These are phyloP conservation scores for Coregonus suidteri DNA, from an alignment of 2,797 vertebrate genomes.

Conservation along the genomic window DNA sequence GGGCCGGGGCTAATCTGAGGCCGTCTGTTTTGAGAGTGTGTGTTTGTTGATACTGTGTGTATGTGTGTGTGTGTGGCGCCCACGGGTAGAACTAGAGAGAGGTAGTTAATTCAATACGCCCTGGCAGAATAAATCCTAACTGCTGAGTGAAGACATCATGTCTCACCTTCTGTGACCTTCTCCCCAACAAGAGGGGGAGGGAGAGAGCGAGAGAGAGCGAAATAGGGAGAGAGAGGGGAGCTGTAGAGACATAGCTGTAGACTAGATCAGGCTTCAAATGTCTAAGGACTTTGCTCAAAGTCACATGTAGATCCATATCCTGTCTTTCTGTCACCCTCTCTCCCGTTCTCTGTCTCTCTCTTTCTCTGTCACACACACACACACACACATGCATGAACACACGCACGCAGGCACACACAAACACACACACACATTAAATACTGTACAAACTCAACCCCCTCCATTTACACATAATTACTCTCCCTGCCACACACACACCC, in stretches of 20 bases:
- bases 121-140: too few species aligned
- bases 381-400: too few species aligned
- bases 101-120: too few species aligned
- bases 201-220: too few species aligned
- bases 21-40: background rate
- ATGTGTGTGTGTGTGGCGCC: conserved; percentile 15
- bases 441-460: background rate
- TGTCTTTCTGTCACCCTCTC: too few species aligned
- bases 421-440: conserved; percentile 17
- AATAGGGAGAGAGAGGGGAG: too few species aligned
- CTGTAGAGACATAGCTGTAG: background rate
- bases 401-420: conserved; percentile 1
- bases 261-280: background rate
- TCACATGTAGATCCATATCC: background rate
- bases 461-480: background rate
- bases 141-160: too few species aligned
- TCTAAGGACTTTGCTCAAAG: background rate
- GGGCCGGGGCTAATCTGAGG: conserved; percentile 45
- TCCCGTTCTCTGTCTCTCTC: background rate
- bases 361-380: background rate
- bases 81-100: background rate
- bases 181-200: too few species aligned
- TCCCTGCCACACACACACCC: background rate
- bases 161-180: too few species aligned
- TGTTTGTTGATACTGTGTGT: conserved; percentile 9